Conservation (phyloP, 2,888 invertebrate genomes). For the Callosobruchus maculatus region DNA sequence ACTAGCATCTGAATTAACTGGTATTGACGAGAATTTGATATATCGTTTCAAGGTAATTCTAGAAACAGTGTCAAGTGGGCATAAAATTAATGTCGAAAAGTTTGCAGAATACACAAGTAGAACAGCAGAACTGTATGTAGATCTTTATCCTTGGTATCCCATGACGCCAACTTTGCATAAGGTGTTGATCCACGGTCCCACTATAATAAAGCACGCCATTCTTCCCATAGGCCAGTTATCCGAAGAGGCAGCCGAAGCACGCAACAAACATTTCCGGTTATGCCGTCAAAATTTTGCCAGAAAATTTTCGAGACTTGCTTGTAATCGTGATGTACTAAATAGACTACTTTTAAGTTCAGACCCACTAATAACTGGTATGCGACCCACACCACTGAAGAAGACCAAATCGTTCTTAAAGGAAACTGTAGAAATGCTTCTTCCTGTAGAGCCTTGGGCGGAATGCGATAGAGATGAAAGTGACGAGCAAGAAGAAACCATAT, state of each 20-base stretch:
- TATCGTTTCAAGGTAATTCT: conserved; percentile 11
- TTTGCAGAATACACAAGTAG: conserved; percentile 17
- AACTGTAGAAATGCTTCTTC: no score
- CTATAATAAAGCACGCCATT: conserved; percentile 2
- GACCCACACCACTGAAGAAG: no score
- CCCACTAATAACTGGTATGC: no score
- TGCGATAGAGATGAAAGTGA: no score
- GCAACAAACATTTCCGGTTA: conserved; percentile 3
- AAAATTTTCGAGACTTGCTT: no score
- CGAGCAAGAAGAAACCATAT: no score
- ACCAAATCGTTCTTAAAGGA: no score
- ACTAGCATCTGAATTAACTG: conserved; percentile 22
- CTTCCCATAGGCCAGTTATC: conserved; percentile 5
- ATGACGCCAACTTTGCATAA: conserved; percentile 22
- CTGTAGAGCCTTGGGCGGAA: no score
- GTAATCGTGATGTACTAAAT: no score
- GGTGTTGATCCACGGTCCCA: conserved; percentile 8
- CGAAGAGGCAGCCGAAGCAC: conserved; percentile 7
- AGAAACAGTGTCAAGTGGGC: conserved; percentile 20
- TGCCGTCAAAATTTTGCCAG: neutral
- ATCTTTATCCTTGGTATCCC: conserved; percentile 19
- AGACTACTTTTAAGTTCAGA: no score
- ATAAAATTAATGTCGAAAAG: conserved; percentile 14
- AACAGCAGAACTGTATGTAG: conserved; percentile 22
- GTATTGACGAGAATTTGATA: conserved; percentile 15